Evolutionary conservation across 2,113 vertebrate species (phyloP), one percentile per base, ranked within the genome.

Genomic region (Puntigrus tetrazona): DNA sequence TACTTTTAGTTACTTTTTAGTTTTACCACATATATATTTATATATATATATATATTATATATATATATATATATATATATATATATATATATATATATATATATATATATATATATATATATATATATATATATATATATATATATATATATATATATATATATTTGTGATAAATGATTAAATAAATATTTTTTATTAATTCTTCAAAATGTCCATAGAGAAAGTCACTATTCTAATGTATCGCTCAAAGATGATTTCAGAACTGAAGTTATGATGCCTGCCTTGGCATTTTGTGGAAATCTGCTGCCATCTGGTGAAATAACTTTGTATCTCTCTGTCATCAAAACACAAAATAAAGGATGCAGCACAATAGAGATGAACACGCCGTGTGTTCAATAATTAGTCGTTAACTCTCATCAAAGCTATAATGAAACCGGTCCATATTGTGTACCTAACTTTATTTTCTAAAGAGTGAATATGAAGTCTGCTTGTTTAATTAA

Each of bases 251-350:
- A 78, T 78, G 10, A 38, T 41, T 61, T 38, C 1, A 70, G 5
- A 57, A 16, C 7, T 59, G n/a, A 7, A 25, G 16, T 27, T 0
- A 8, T 81, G 10, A 43, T 41, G 25, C n/a, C n/a, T 57, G 25
- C 1, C 9, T 9, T 70, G 2, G 2, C 11, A 57, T 57, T 50
- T 36, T 27, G 11, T 67, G 20, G 7, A 7, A 5, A 67, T 77
- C 2, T 84, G 29, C 57, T 67, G 57, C 57, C 82, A 84, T 52
- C 82, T 84, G 52, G 57, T 84, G 82, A 50, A 50, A 4, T 31
- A 20, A 50, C 7, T 45, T 72, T 72, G 69, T 72, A 72, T 13
- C 45, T 73, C 27, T n/a, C n/a, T 72, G 10, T 14, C 13, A 43
- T 25, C 1, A 29, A 63, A 63, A 63, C 27, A 27, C 25, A 27